These are phyloP conservation scores for Sebastes matsubarae DNA, from an alignment of 2,797 vertebrate genomes.

Conservation along the genomic window DNA sequence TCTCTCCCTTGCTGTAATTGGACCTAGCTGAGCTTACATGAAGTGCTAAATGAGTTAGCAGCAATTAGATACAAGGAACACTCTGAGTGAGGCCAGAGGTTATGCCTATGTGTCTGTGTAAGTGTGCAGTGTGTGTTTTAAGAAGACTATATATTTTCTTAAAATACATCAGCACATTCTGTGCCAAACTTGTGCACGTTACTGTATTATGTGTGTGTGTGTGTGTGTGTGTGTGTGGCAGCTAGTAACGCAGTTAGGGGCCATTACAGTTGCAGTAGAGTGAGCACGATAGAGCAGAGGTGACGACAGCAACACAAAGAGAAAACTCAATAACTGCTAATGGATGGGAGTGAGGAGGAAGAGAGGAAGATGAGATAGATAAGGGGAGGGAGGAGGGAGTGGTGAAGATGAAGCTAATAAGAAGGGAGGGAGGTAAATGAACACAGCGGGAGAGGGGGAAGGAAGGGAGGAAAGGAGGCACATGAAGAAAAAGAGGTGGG, in stretches of 20 bases:
- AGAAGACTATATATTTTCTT: neutral
- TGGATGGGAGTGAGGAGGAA: constrained; percentile 38
- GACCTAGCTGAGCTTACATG: constrained; percentile 76
- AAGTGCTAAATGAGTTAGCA: constrained; percentile 76
- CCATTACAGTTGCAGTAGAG: constrained; percentile 41
- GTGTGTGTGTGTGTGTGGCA: constrained; percentile 3
- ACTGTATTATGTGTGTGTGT: neutral
- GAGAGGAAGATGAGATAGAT: constrained; percentile 7
- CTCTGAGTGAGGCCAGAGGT: constrained; percentile 57
- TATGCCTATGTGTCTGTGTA: constrained; percentile 3
- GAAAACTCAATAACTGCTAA: constrained; percentile 66
- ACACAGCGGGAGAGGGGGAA: neutral
- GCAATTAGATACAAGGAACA: constrained; percentile 65
- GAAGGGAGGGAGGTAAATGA: neutral
- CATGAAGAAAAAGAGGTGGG: neutral
- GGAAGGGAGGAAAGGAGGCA: neutral
- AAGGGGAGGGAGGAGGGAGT: neutral
- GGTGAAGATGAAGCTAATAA: constrained; percentile 7
- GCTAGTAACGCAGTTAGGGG: constrained; percentile 21
- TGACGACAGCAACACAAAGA: constrained; percentile 54
- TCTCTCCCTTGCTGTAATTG: constrained; percentile 66
- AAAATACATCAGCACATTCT: neutral
- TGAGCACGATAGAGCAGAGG: constrained; percentile 30
- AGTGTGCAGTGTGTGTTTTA: neutral
- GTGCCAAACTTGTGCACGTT: neutral